These are phyloP conservation scores for Dolichopus griseipennis DNA, from an alignment of 2,888 invertebrate species.

Conservation along the genomic window DNA sequence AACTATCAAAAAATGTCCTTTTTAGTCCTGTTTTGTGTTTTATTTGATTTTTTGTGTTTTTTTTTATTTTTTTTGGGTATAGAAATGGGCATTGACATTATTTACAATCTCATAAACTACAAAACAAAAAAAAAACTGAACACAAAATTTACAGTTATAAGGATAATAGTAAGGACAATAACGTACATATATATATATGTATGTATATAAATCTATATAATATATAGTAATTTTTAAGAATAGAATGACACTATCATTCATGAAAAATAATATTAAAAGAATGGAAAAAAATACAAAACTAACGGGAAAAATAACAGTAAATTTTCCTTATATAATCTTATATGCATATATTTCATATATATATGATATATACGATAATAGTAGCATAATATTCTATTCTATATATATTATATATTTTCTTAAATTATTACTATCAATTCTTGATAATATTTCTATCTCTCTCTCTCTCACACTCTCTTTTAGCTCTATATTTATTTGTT, in stretches of 20 bases:
- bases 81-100: conserved; percentile 3
- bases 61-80: not conserved
- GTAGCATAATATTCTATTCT: too few species aligned
- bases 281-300: too few species aligned
- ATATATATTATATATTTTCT: too few species aligned
- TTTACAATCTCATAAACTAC: not conserved
- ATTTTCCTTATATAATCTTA: not conserved
- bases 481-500: too few species aligned
- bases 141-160: too few species aligned
- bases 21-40: not conserved
- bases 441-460: not conserved
- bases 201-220: too few species aligned
- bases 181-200: too few species aligned
- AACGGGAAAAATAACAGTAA: not conserved
- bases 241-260: conserved; percentile 1
- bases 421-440: too few species aligned
- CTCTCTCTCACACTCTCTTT: too few species aligned
- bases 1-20: not conserved
- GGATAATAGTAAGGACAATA: too few species aligned
- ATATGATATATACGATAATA: too few species aligned
- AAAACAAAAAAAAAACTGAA: too few species aligned
- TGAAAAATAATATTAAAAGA: not conserved
- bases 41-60: not conserved
- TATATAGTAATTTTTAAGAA: not conserved
- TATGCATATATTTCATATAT: not conserved